Evolutionary conservation across 2,888 invertebrate species (phyloP), one percentile per base, ranked within the genome.

Genomic region (Caenorhabditis imperialis): DNA sequence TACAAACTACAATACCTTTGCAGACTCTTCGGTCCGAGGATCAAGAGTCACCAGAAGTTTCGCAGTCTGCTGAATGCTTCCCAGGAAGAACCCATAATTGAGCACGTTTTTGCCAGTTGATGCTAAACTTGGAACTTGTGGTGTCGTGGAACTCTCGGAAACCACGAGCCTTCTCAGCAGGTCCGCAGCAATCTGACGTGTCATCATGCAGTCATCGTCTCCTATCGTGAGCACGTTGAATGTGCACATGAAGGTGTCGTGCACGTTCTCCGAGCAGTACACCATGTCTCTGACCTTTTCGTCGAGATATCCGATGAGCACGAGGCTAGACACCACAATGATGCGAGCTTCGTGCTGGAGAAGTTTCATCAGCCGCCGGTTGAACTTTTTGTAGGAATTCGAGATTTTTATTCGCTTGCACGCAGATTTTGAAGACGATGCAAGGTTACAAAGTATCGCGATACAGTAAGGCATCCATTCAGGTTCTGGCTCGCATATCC

Each of bases 181-280:
- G 77, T 90, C 90, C 0, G 88, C 88, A 22, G 89, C 89, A 70
- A 89, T 88, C 23, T 86, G 86, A n/a, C 88, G 82, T 0, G 89
- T 87, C 72, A 88, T 86, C 27, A 85, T 81, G 27, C 85, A 79
- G 25, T 89, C 88, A 7, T 85, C 85, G 20, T 79, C 81, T 10
- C 83, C 83, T 18, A 78, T 85, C n/a, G 86, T 83, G 48, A 90
- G 77, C 22, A 89, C 88, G 76, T 89, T 89, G 81, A 90, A 90
- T 16, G 89, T 87, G 67, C 89, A 87, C 75, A 89, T 88, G 55
- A 90, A 88, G 5, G 89, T 89, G 71, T 89, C 88, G 37, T 88
- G 84, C 14, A 89, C 85, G 81, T 90, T 90, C 70, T 87, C 62
- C 1, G 84, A 61, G 37, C 78, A 80, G 72, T 82, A 86, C n/a